Evolutionary conservation across 2,797 vertebrate genomes (phyloP), one percentile per base, ranked within the genome.

Genomic region (Thripadectes ignobilis): DNA sequence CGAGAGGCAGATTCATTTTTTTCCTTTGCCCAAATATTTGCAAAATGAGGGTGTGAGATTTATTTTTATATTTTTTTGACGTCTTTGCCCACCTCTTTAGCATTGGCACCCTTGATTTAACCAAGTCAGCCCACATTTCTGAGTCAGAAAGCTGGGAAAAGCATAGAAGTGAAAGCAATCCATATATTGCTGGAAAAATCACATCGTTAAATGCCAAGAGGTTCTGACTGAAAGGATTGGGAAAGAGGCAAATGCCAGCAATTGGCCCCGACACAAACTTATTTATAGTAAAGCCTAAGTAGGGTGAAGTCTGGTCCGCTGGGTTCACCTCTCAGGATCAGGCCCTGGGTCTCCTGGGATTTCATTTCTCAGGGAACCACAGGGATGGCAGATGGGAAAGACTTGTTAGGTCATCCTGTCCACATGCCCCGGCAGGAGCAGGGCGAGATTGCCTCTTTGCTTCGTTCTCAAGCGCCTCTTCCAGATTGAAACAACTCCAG

Each of bases 241-340:
- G 94, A 96, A 93, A 79, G 71, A 95, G 80, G 80, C 85, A 91
- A 95, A 94, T 96, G 93, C 95, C 96, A 96, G 95, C 69, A 95
- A 93, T 32, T 76, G 80, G 94, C 83, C 94, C 59, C 0, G 2
- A 94, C 38, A 58, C 89, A 93, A 88, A 73, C 34, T 78, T 97
- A 97, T 97, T 96, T 96, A 95, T 97, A 96, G 95, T 49, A 90
- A 59, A 93, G 85, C 75, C 84, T 87, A 84, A 96, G 85, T 68
- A 95, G 96, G 45, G 89, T 88, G 95, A 95, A 95, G 76, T 95
- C 91, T 96, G 46, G 45, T 85, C 95, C 2, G 5, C 80, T 65
- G 92, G 85, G 85, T 97, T 96, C 95, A 96, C 95, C 94, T 96
- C 96, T 95, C 96, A 96, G 95, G 93, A 97, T 96, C 95, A 95